Evolutionary conservation across 2,888 invertebrate genomes (phyloP).

Genomic region (Volucella inflata): DNA sequence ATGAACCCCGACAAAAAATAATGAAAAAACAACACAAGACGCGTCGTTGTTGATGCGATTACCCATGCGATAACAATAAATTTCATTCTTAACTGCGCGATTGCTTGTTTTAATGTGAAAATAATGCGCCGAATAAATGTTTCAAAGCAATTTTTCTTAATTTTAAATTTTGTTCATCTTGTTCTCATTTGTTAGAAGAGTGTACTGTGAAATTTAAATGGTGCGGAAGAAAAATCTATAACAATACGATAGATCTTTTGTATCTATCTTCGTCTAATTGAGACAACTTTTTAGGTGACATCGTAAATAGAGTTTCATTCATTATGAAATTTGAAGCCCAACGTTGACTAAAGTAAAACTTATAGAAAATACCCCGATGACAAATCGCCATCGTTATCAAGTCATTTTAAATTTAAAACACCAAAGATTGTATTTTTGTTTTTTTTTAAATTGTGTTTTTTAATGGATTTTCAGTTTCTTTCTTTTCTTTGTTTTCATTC

Average conservation of each 20-base stretch:
- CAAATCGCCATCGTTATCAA: constrained; percentile 31
- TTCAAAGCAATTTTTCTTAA: constrained; percentile 12
- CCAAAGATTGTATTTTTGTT: constrained; percentile 33
- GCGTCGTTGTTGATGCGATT: constrained; percentile 20
- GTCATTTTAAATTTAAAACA: constrained; percentile 26
- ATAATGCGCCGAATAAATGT: constrained; percentile 66
- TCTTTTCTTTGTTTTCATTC: constrained; percentile 37
- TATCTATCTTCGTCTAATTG: constrained; percentile 37
- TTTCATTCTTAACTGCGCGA: constrained; percentile 53
- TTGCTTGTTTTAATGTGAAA: constrained; percentile 61
- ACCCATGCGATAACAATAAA: constrained; percentile 66
- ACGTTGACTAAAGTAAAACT: constrained; percentile 6
- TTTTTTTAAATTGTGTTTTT: constrained; percentile 63
- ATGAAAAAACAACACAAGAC: background rate
- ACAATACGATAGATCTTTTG: background rate
- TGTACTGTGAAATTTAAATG: constrained; percentile 57
- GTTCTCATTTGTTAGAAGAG: constrained; percentile 3
- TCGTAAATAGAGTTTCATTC: constrained; percentile 10
- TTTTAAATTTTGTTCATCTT: constrained; percentile 5
- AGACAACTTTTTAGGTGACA: constrained; percentile 50
- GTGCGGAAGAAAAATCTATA: constrained; percentile 26
- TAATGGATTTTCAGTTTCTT: constrained; percentile 56
- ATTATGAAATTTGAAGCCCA: constrained; percentile 23
- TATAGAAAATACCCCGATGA: constrained; percentile 14
- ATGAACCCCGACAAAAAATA: too few relatives aligned